Evolutionary conservation across 2,888 invertebrate genomes (phyloP), one percentile per base, ranked within the genome.

Genomic region (Aspidapion aeneum): DNA sequence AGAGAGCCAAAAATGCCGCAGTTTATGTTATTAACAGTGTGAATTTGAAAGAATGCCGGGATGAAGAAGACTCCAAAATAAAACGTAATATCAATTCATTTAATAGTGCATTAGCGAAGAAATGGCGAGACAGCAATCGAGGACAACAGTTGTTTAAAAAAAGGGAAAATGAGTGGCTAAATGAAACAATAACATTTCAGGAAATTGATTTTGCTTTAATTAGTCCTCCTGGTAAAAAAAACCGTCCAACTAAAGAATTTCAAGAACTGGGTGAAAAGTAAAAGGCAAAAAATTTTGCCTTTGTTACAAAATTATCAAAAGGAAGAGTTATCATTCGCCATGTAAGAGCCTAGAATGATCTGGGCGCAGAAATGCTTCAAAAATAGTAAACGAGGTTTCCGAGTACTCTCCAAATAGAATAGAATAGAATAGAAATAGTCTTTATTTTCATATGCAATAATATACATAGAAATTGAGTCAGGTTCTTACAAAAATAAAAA

Each of bases 71-170:
- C 9, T n/a, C 2, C n/a, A 19, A 20, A 55, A 17, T 63, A 21
- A 57, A 57, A 48, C 17, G 55, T 48, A 54, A 2, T n/a, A 52
- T 63, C 7, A 63, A 63, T 35, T 17, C n/a, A 55, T 63, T 61
- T 63, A 63, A 54, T 60, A 54, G 59, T 55, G 12, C 22, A 7
- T 21, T 60, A 19, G 2, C 58, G 18, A 60, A 60, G 60, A 63
- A 20, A 59, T 63, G 63, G 55, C 61, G 49, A 63, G 21, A 60
- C 51, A 48, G 63, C 35, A 63, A 61, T 63, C 63, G 63, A 16
- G 52, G 52, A 21, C 60, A 9, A 54, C 62, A 60, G 50, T 9
- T 61, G 1, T 63, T 63, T 17, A 56, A 63, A 55, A n/a, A 61
- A n/a, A 63, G 35, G 3, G 22, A 63, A 18, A 18, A n/a, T 21